phyloP scores from a whole-genome alignment of 2,888 invertebrate species.

The Peribatodes rhomboidaria region DNA sequence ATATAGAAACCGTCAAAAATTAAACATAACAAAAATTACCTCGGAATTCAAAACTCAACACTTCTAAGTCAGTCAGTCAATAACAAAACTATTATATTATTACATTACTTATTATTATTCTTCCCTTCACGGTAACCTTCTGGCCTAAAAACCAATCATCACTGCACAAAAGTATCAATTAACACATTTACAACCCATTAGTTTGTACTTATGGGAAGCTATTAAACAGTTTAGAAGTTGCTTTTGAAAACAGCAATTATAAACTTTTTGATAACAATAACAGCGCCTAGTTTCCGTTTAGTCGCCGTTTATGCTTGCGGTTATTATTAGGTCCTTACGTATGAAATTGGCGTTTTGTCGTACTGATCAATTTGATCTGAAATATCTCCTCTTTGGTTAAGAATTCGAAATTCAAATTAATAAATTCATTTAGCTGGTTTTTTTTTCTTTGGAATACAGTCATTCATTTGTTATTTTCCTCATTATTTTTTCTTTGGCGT shows the following conservation, averaged over 20 bases:
- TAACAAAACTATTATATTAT: background rate
- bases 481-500: too few relatives aligned
- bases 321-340: too few relatives aligned
- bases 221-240: conserved; percentile 15
- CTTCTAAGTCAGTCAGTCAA: too few relatives aligned
- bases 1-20: too few relatives aligned
- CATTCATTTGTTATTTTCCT: too few relatives aligned
- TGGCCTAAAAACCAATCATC: conserved; percentile 15
- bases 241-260: conserved; percentile 12
- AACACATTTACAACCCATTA: conserved; percentile 16
- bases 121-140: conserved; percentile 17
- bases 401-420: too few relatives aligned
- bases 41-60: background rate
- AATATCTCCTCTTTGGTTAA: too few relatives aligned
- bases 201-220: conserved; percentile 11
- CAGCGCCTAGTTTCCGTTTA: background rate
- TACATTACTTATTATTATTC: background rate
- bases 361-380: too few relatives aligned
- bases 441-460: too few relatives aligned
- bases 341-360: too few relatives aligned
- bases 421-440: too few relatives aligned
- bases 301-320: background rate
- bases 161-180: conserved; percentile 19
- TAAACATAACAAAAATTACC: too few relatives aligned
- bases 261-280: conserved; percentile 16